Conservation (phyloP, 2,797 vertebrate genomes). For the Hozukius guyotensis region DNA sequence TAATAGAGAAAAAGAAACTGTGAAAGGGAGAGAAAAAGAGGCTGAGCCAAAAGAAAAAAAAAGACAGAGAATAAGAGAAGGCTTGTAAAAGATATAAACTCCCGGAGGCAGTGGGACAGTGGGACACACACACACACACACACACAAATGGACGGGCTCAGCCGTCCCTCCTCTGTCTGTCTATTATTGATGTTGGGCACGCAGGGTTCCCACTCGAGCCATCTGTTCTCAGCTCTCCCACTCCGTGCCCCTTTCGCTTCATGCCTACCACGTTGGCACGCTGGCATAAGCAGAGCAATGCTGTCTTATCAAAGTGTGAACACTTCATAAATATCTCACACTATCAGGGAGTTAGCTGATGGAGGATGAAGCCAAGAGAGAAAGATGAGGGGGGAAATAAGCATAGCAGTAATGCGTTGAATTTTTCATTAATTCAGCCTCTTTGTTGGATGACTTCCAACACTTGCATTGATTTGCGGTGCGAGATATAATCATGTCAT, state of each 20-base stretch:
- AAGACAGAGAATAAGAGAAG: conserved; percentile 15
- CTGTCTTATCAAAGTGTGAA: conserved; percentile 59
- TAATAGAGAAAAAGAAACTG: background rate
- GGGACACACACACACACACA: conserved; percentile 11
- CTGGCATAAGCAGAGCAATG: conserved; percentile 50
- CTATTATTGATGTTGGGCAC: conserved; percentile 79
- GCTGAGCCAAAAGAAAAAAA: background rate
- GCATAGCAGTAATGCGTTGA: conserved; percentile 14
- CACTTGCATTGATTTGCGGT: conserved; percentile 46
- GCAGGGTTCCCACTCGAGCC: conserved; percentile 68
- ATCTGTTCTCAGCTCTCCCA: conserved; percentile 74
- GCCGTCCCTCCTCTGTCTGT: conserved; percentile 60
- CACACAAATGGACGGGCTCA: background rate
- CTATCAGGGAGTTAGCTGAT: conserved; percentile 22
- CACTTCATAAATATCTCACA: conserved; percentile 58
- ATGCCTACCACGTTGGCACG: conserved; percentile 44
- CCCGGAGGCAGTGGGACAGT: conserved; percentile 58
- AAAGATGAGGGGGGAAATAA: conserved; percentile 3
- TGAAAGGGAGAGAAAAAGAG: background rate
- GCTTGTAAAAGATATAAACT: conserved; percentile 55
- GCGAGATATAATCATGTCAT: conserved; percentile 25
- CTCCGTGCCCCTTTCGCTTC: conserved; percentile 48
- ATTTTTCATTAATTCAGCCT: conserved; percentile 39
- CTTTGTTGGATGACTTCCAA: conserved; percentile 45
- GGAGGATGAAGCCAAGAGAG: background rate